Evolutionary conservation across 2,888 invertebrate genomes (phyloP), one percentile per base, ranked within the genome.

Genomic region (Junonia oenone): DNA sequence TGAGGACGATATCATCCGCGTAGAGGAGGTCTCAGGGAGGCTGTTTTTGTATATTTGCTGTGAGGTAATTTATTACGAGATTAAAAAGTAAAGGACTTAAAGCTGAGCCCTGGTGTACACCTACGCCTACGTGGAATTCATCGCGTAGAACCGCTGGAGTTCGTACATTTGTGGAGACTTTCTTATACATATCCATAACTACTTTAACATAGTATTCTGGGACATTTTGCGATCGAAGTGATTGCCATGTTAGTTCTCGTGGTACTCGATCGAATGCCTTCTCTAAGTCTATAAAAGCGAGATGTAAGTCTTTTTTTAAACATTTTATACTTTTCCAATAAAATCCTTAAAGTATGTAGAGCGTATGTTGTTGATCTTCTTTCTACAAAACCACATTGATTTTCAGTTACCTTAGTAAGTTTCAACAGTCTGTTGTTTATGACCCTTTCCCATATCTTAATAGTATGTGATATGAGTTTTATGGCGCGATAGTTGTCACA

Each of bases 191-290:
- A n/a, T 49, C 49, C 13, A 19, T 11, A 6, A 37, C 26, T 2
- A 49, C 19, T 14, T 26, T 5, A 15, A 49, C 26, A 15, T 49
- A 37, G 2, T 13, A 13, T 26, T 49, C 49, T 19, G 58, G 56
- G 9, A 56, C 49, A 6, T 31, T 27, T 37, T 57, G 55, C 1
- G 43, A 33, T 29, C 59, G 45, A 9, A 62, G 35, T 9, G 55
- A 49, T 14, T 59, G 33, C 57, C 56, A 59, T 6, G 57, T 43
- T 2, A 62, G 55, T n/a, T 50, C 9, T 5, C 62, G 48, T 0
- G 62, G 62, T 4, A 62, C 49, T 2, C 49, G 47, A 43, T 62
- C 58, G 19, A 56, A 62, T 1, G 59, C 59, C n/a, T 62, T 62
- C 45, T 61, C 53, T 6, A 61, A 38, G 45, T 61, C 61, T 6